These are phyloP conservation scores for Mesochorus sp. DNA, from an alignment of 2,888 invertebrate genomes.

Conservation along the genomic window DNA sequence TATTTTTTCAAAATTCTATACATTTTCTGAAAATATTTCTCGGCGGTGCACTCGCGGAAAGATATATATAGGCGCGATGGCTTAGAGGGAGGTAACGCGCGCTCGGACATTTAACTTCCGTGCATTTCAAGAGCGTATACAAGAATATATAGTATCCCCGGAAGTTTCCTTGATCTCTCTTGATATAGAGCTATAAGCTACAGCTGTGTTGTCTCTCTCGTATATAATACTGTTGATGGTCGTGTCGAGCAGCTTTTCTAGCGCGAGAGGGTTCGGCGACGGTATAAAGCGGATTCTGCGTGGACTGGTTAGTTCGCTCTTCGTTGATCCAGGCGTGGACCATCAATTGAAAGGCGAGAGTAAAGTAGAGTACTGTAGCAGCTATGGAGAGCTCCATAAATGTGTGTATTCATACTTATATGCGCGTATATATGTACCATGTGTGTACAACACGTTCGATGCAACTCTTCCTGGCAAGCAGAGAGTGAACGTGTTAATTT, in stretches of 20 bases:
- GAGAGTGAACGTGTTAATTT: conserved; percentile 65
- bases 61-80: conserved; percentile 35
- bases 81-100: conserved; percentile 19
- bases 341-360: conserved; percentile 44
- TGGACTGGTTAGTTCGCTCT: conserved; percentile 17
- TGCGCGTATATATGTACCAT: neutral
- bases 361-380: neutral
- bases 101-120: conserved; percentile 56
- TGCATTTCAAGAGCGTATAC: conserved; percentile 31
- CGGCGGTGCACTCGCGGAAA: conserved; percentile 4
- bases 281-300: conserved; percentile 41
- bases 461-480: conserved; percentile 61
- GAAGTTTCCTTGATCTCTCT: conserved; percentile 57
- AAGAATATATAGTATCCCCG: conserved; percentile 48
- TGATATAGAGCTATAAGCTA: conserved; percentile 39
- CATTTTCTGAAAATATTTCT: neutral
- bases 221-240: conserved; percentile 20
- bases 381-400: neutral
- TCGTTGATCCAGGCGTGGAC: conserved; percentile 2
- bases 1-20: too few species aligned
- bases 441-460: conserved; percentile 15
- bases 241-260: conserved; percentile 7
- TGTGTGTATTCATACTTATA: neutral
- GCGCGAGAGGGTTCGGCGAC: conserved; percentile 6
- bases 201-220: conserved; percentile 36